Percentiles rank a stretch among this genome's conserved stretches.
Evolutionary conservation across 2,113 vertebrate species (phyloP).

Genomic region (Anseranas semipalmata): DNA sequence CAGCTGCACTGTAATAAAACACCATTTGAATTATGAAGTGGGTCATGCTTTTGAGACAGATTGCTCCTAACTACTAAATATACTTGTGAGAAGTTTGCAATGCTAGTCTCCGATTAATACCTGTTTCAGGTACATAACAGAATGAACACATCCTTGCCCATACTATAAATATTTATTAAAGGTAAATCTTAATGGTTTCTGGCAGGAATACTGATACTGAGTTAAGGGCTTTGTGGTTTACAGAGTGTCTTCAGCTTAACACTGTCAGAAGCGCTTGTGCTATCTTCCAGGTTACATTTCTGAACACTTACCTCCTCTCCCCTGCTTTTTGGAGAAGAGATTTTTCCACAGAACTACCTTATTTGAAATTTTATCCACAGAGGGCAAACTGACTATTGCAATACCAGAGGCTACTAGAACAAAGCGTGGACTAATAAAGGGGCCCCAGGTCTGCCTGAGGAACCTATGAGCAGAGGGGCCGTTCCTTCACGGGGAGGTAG

Average conservation of each 20-base stretch:
- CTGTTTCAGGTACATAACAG: neutral
- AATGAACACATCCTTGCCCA: neutral
- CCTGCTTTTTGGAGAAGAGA: neutral
- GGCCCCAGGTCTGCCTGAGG: neutral
- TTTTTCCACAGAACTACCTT: neutral
- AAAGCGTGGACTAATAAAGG: neutral
- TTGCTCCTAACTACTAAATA: slow-evolving; percentile 5
- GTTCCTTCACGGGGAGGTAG: neutral
- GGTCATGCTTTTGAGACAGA: neutral
- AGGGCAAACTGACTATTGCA: neutral
- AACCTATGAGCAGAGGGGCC: neutral
- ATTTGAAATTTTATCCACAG: neutral
- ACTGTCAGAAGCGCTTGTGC: neutral
- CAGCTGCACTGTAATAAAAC: neutral
- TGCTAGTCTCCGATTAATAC: neutral
- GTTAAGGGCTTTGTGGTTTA: neutral
- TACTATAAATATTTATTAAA: neutral
- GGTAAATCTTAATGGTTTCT: neutral
- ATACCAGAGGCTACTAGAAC: neutral
- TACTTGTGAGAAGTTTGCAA: neutral
- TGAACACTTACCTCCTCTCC: neutral
- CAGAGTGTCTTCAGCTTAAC: neutral
- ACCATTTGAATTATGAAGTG: neutral
- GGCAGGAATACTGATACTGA: neutral
- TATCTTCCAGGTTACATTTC: neutral